Base-by-base conservation (phyloP, 2,888 invertebrate genomes). In the Sceliomorpha sp. region DNA sequence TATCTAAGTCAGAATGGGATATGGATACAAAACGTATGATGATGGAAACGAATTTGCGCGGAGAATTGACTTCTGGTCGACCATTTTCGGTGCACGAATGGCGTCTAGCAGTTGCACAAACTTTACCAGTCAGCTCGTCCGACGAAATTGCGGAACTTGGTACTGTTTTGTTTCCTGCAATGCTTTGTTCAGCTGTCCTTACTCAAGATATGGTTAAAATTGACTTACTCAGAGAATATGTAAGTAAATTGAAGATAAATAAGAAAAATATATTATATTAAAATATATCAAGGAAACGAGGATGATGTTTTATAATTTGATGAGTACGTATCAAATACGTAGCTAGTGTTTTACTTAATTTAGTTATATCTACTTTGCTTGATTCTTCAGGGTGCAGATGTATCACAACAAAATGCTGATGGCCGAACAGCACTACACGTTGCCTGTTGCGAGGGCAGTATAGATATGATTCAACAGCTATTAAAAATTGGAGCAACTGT, bases 401-500 rank as follows among this genome's bases (percentile, higher is more conserved):
- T 96, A 1, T 93, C 94, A 4, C 91, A 92, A 0, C 89, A 90
- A 1, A 94, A 95, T 84, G 92, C 93, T 13, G 96, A 96, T 84
- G 91, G 92, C 17, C 91, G 94, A 60, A 95, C 96, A 0, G 93
- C 95, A 0, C 89, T 97, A 0, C 97, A 97, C 79, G 91, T 95
- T 55, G 96, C 97, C 0, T 93, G 94, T 26, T 89, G 92, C 42
- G 91, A 93, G 72, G 96, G 96, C 0, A 91, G 94, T 60, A 72
- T 90, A 0, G 83, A 90, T 0, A 90, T 95, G 0, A 94, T 96
- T 0, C 91, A 93, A 70, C 93, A 92, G 84, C 89, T 97, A 20
- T 89, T 98, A 15, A 90, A 91, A 48, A 91, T 94, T 78, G 97
- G 97, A 0, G 95, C 95, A 0, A 94, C 93, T 45, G 95, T 97